Base-by-base conservation (phyloP, 2,888 invertebrate species). In the Mythimna ferrago region DNA sequence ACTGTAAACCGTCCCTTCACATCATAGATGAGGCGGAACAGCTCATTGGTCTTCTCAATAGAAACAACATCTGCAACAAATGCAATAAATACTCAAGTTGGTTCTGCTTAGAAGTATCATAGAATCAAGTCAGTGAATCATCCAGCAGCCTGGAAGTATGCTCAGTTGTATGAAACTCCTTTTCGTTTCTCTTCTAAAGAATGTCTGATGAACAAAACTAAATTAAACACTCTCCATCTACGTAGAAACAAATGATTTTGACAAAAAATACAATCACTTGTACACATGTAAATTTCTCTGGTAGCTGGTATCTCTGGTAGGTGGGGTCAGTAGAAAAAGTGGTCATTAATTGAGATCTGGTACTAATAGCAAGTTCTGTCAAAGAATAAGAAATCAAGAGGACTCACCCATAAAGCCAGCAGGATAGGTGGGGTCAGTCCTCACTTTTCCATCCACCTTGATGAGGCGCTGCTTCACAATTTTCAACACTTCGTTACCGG, bases 391-490 rank as follows among this genome's bases (percentile, higher is more conserved):
- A 61, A 35, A 38, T 32, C 32, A 32, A 32, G 32, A 44, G 14
- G 19, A 71, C 98, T 97, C 93, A 99, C 99, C 99, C 99, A 99
- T 99, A 93, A 99, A 99, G 76, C 99, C 99, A 91, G 99, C 98
- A 70, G 99, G 99, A 95, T 98, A 99, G 88, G 99, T 99, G 78
- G 98, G 98, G 92, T 99, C 99, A 38, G 99, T 99, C 89, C 99
- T 97, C 70, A 99, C 98, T 97, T 99, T 99, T 85, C 99, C 99
- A 93, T 99, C 99, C 81, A 99, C 99, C 96, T 99, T 99, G 92
- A 99, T 99, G 75, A 99, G 97, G 76, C 99, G 97, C 96, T 99
- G 99, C 98, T 99, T 99, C 66, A 99, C 98, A 91, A 99, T 99
- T 96, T 99, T 99, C 80, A 98, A 99, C 44, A 99, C 99, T 96